Percentiles rank a stretch among this genome's conserved stretches.
These are phyloP conservation scores for Pyxicephalus adspersus DNA, from an alignment of 2,113 vertebrate species.

Conservation along the genomic window DNA sequence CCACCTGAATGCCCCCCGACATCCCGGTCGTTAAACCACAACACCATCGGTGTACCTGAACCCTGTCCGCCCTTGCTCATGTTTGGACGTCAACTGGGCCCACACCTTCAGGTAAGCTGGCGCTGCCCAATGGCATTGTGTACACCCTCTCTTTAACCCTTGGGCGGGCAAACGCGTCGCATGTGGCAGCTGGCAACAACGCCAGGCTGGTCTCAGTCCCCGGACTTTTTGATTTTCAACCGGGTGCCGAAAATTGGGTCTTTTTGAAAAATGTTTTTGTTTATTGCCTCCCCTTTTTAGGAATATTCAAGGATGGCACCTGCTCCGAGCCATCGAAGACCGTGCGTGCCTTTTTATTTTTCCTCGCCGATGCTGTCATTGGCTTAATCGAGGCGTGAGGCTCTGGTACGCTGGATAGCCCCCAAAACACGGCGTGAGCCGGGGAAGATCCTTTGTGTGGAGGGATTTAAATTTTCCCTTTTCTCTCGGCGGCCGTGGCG, in stretches of 20 bases:
- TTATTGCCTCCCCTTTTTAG: background rate
- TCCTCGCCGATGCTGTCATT: no score
- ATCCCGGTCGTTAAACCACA: background rate
- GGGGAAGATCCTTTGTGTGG: background rate
- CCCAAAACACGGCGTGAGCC: background rate
- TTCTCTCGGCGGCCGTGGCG: no score
- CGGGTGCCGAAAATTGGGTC: background rate
- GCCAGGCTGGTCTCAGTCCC: background rate
- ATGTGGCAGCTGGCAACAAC: background rate
- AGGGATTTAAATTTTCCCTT: no score
- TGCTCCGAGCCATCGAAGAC: background rate
- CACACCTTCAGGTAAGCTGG: conserved; percentile 36
- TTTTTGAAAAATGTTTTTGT: background rate
- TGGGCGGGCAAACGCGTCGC: background rate
- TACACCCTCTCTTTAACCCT: background rate
- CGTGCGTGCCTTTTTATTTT: background rate
- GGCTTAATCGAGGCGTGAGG: background rate
- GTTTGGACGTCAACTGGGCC: conserved; percentile 29
- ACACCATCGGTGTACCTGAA: background rate
- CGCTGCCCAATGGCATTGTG: background rate
- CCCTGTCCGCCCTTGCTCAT: conserved; percentile 7
- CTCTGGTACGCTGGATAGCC: background rate
- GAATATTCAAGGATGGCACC: background rate
- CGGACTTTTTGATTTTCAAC: conserved; percentile 36
- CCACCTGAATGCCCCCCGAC: conserved; percentile 29